Percentiles rank a stretch among this genome's conserved stretches.
Evolutionary conservation across 2,888 invertebrate species (phyloP).

Genomic region (Caenorhabditis sp.): DNA sequence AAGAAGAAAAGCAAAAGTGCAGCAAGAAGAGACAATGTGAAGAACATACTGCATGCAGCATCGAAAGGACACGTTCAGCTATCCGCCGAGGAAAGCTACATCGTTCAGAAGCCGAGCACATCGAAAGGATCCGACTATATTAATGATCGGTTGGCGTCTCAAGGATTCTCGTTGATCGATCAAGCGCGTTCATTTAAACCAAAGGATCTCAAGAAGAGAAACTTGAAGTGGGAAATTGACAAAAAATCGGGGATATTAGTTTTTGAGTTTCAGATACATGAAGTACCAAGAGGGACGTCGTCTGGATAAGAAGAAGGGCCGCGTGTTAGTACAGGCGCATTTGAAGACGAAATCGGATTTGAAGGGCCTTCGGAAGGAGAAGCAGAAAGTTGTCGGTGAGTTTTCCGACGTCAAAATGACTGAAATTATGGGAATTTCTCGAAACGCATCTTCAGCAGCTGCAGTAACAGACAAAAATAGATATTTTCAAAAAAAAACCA

Average conservation of each 20-base stretch:
- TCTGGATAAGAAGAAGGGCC: slow-evolving; percentile 56
- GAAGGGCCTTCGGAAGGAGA: slow-evolving; percentile 52
- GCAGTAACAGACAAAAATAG: too few species aligned
- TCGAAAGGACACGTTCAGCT: slow-evolving; percentile 65
- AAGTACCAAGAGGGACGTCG: slow-evolving; percentile 56
- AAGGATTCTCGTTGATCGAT: slow-evolving; percentile 70
- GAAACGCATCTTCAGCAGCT: too few species aligned
- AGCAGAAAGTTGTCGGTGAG: slow-evolving; percentile 48
- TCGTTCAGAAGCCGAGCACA: slow-evolving; percentile 58
- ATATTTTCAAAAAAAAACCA: too few species aligned
- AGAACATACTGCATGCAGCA: slow-evolving; percentile 56
- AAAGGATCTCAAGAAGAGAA: slow-evolving; percentile 65
- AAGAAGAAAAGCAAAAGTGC: slow-evolving; percentile 48
- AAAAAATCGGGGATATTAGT: not conserved
- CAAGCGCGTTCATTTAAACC: slow-evolving; percentile 64
- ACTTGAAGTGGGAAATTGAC: slow-evolving; percentile 54
- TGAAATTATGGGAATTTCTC: too few species aligned
- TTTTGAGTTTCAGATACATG: slow-evolving; percentile 51
- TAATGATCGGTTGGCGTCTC: slow-evolving; percentile 61
- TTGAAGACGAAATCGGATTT: slow-evolving; percentile 53
- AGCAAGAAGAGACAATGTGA: slow-evolving; percentile 42
- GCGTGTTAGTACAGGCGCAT: slow-evolving; percentile 44
- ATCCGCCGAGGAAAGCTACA: slow-evolving; percentile 59
- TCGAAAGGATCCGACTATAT: slow-evolving; percentile 52
- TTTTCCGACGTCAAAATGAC: too few species aligned